These are phyloP conservation scores for Galago senegalensis DNA, from an alignment of 2,797 vertebrate species.

Conservation along the genomic window DNA sequence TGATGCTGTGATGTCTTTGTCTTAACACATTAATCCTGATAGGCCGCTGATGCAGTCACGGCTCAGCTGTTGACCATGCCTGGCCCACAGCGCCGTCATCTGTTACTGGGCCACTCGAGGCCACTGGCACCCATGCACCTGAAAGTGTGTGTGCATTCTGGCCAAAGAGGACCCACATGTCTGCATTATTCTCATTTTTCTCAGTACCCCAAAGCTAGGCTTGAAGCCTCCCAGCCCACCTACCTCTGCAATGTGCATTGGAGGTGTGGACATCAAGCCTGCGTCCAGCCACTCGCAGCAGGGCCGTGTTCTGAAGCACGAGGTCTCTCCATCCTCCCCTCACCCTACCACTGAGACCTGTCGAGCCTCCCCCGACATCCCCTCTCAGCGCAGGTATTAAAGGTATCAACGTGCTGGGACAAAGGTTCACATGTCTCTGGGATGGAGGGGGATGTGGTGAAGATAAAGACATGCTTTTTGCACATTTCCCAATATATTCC, in stretches of 20 bases:
- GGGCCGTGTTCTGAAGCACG: neutral
- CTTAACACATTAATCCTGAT: neutral
- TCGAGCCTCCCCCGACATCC: neutral
- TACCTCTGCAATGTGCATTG: too few species aligned
- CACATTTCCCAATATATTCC: neutral
- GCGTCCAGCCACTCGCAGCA: neutral
- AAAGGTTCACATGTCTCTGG: neutral
- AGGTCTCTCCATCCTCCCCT: neutral
- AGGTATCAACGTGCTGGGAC: too few species aligned
- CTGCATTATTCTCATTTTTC: neutral
- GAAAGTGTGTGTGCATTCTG: neutral
- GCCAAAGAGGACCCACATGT: neutral
- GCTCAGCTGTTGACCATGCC: neutral
- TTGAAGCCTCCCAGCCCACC: neutral
- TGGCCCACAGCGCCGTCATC: neutral
- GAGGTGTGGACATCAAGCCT: too few species aligned
- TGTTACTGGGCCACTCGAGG: neutral
- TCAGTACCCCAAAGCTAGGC: neutral
- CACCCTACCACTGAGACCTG: neutral
- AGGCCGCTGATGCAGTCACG: neutral
- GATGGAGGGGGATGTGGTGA: neutral
- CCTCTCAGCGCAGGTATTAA: neutral
- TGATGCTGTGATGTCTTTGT: neutral
- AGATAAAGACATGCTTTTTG: neutral
- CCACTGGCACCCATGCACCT: fast-evolving